Evolutionary conservation across 2,113 vertebrate genomes (phyloP), one percentile per base, ranked within the genome.

Genomic region (Bucco capensis): DNA sequence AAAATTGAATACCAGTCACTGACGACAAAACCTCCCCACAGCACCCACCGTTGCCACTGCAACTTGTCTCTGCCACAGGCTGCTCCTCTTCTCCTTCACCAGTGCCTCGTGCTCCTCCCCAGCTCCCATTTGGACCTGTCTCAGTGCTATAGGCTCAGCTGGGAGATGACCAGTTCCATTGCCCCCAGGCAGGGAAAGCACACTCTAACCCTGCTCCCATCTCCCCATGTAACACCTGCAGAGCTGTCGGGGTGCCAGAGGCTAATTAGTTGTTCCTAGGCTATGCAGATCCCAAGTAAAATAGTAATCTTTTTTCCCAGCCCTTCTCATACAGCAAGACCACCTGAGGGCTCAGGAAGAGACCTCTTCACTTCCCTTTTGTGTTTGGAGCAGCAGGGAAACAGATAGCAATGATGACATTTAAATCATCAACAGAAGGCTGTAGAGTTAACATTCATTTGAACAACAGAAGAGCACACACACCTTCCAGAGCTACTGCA

Each of bases 401-500:
- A 91, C 22, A 70, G 86, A 79, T 74, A 90, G 60, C 0, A 0
- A 72, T 51, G 76, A 60, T 14, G 16, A 93, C 80, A 94, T 90
- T 93, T 72, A 90, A 75, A 91, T 94, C 57, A 88, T n/a, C 92
- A 83, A 88, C 92, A 92, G 85, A 88, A 91, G 86, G 86, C 80
- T 78, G 76, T 66, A 88, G 92, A 86, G 83, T 60, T 81, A 94
- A 86, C 81, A 79, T n/a, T 94, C 57, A 30, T 76, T 58, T 22
- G 73, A 78, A 69, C 69, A 93, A 90, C 54, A 81, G 86, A 86
- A 92, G 73, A 83, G 73, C 80, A 67, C 88, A 53, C 51, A 84
- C 72, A 95, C 88, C 83, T 96, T 95, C 73, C 73, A 90, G 79
- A 75, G 80, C 76, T 75, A n/a, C 90, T 57, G 90, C 92, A 95